Conservation (phyloP, 2,888 invertebrate species). For the Epirrita christyi region DNA sequence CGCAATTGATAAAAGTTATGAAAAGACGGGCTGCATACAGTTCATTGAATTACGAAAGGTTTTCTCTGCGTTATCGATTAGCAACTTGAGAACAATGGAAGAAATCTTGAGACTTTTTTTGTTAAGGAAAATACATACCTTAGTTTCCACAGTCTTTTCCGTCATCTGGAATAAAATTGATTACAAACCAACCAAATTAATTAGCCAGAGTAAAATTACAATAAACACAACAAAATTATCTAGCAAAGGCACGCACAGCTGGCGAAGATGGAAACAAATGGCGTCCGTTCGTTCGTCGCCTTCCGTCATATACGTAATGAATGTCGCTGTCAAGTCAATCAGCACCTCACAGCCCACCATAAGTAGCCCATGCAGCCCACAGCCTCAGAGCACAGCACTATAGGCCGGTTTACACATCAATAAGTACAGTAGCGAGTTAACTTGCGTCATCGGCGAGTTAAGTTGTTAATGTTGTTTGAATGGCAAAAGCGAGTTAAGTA, state of each 20-base stretch:
- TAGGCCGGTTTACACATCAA: no score
- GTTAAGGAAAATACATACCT: slow-evolving; percentile 56
- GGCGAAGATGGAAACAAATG: slow-evolving; percentile 44
- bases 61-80: slow-evolving; percentile 51
- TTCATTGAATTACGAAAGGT: slow-evolving; percentile 10
- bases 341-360: no score
- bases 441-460: no score
- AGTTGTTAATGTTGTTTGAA: no score
- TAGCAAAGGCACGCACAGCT: slow-evolving; percentile 42
- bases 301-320: neutral
- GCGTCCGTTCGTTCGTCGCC: slow-evolving; percentile 34
- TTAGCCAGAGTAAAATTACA: slow-evolving; percentile 4
- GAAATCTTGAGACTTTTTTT: slow-evolving; percentile 21
- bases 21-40: neutral
- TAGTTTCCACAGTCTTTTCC: slow-evolving; percentile 59
- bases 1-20: neutral
- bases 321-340: neutral
- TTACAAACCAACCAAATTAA: slow-evolving; percentile 10
- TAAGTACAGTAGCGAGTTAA: no score
- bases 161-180: slow-evolving; percentile 53
- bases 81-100: slow-evolving; percentile 67
- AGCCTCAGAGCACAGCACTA: no score
- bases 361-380: no score
- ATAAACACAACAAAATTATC: slow-evolving; percentile 18
- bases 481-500: no score